Evolutionary conservation across 1,140 invertebrate species (phyloP).

Genomic region (Schlechtendalia chinensis): DNA sequence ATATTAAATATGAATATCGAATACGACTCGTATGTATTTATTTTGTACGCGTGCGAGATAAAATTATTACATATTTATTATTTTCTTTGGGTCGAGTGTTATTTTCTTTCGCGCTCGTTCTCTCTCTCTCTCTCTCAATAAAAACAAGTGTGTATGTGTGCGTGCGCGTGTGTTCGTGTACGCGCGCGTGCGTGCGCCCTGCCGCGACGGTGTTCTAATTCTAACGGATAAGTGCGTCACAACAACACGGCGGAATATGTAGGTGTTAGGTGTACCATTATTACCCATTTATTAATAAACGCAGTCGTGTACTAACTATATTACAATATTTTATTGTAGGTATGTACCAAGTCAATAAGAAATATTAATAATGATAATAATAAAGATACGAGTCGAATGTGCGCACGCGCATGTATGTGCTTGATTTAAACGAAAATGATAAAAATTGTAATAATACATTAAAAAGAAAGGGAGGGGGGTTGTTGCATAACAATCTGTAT

Average conservation of each 20-base stretch:
- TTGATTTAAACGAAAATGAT: no score
- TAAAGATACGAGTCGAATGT: not conserved
- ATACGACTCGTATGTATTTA: not conserved
- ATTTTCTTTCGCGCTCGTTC: not conserved
- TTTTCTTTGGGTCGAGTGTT: not conserved
- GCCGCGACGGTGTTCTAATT: not conserved
- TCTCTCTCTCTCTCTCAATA: not conserved
- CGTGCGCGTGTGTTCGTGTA: not conserved
- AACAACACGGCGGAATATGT: not conserved
- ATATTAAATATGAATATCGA: not conserved
- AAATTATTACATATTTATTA: not conserved
- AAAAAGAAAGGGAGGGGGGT: not conserved
- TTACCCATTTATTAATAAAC: no score
- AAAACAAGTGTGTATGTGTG: slow-evolving; percentile 7
- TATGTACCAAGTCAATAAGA: no score
- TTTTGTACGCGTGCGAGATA: not conserved
- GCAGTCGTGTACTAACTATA: no score
- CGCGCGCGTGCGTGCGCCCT: no score
- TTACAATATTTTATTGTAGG: no score
- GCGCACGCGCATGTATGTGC: no score
- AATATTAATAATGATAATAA: not conserved
- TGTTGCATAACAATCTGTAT: not conserved
- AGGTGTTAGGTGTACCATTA: not conserved
- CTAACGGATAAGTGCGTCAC: slow-evolving; percentile 12
- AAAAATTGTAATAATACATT: no score